phyloP scores from a whole-genome alignment of 2,888 invertebrate species.

The Drosophila paramelanica region DNA sequence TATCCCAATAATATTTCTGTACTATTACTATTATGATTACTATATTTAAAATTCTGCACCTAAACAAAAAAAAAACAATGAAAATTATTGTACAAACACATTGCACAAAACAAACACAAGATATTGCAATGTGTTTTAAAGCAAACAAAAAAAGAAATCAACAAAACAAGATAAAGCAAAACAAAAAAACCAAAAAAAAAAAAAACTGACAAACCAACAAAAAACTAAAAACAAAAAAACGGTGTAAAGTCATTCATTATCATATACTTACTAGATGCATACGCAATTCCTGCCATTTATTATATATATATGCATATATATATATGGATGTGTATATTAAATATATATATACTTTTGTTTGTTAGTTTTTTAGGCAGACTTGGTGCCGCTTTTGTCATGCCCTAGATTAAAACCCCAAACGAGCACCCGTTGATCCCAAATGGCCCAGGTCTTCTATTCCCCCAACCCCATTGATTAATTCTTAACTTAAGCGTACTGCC shows the following conservation, averaged over 20 bases:
- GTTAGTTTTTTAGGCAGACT: slow-evolving; percentile 16
- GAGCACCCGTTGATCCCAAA: background rate
- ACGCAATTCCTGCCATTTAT: slow-evolving; percentile 65
- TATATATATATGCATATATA: slow-evolving; percentile 38
- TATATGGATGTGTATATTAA: slow-evolving; percentile 11
- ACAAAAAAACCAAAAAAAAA: too few relatives aligned
- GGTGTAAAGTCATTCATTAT: slow-evolving; percentile 59
- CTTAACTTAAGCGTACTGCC: slow-evolving; percentile 71
- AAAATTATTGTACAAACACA: slow-evolving; percentile 56
- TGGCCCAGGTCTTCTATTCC: slow-evolving; percentile 1
- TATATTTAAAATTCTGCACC: slow-evolving; percentile 48
- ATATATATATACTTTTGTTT: slow-evolving; percentile 6
- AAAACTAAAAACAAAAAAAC: slow-evolving; percentile 48
- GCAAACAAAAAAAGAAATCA: slow-evolving; percentile 38
- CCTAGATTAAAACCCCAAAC: background rate
- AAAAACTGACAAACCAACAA: slow-evolving; percentile 39
- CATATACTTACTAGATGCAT: slow-evolving; percentile 38
- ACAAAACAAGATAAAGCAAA: slow-evolving; percentile 29
- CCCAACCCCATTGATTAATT: slow-evolving; percentile 6
- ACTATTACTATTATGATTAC: slow-evolving; percentile 53
- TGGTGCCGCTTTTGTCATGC: slow-evolving; percentile 18
- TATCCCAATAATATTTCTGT: slow-evolving; percentile 51
- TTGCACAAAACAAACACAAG: slow-evolving; percentile 23
- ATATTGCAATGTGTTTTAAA: slow-evolving; percentile 58
- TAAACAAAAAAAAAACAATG: slow-evolving; percentile 22